phyloP scores from a whole-genome alignment of 2,888 invertebrate genomes.

The Desoria tigrina region DNA sequence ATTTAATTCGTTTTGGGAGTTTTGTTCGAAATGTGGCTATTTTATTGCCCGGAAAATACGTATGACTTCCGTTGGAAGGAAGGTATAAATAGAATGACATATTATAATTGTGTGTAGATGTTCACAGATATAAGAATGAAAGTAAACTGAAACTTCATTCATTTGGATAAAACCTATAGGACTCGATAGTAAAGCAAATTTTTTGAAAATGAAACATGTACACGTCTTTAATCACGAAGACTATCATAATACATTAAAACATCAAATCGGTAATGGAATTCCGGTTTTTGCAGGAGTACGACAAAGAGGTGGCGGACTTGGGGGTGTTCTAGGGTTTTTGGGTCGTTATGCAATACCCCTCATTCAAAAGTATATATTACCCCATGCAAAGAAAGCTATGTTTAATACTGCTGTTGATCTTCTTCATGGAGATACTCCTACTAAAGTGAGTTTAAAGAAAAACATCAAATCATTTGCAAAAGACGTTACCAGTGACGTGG shows the following conservation, averaged over 20 bases:
- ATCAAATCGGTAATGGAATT: not conserved
- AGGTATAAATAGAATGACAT: constrained; percentile 11
- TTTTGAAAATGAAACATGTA: constrained; percentile 4
- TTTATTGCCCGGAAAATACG: constrained; percentile 1
- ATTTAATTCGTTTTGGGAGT: not conserved
- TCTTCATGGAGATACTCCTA: not conserved
- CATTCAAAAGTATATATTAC: constrained; percentile 19
- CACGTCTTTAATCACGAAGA: constrained; percentile 1
- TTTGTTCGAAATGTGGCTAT: not conserved
- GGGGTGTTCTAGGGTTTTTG: constrained; percentile 12
- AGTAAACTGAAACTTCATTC: too few species aligned
- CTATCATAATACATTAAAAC: constrained; percentile 3
- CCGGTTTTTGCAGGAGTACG: not conserved
- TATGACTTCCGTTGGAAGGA: not conserved
- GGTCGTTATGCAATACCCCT: constrained; percentile 27
- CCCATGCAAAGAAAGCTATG: constrained; percentile 22
- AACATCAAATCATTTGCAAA: constrained; percentile 11
- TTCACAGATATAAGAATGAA: too few species aligned
- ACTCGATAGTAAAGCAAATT: too few species aligned
- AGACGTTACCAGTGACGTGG: constrained; percentile 8
- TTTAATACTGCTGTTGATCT: constrained; percentile 19
- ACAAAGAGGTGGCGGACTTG: constrained; percentile 32
- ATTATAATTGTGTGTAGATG: not conserved
- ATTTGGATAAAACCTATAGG: too few species aligned
- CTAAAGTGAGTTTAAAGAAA: not conserved